Percentiles rank a stretch among this genome's conserved stretches.
These are phyloP conservation scores for Drosophila equinoxialis DNA, from an alignment of 1,140 invertebrate species.

Conservation along the genomic window DNA sequence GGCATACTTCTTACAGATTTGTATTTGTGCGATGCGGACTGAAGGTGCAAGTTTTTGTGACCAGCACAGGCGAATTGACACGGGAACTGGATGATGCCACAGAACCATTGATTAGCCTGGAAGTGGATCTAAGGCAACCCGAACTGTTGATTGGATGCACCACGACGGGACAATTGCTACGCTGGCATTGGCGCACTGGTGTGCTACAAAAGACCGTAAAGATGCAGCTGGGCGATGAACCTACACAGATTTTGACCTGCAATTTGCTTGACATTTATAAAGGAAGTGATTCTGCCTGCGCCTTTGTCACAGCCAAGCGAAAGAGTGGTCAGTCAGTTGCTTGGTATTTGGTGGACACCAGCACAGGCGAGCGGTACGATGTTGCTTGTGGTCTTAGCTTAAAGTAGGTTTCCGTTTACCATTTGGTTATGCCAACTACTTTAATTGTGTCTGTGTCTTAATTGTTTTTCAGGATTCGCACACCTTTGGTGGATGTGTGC, in stretches of 20 bases:
- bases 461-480: slow-evolving; percentile 30
- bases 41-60: slow-evolving; percentile 85
- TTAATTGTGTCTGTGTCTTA: not conserved
- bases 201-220: slow-evolving; percentile 79
- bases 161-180: slow-evolving; percentile 83
- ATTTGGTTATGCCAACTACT: not conserved
- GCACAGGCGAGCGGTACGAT: slow-evolving; percentile 26
- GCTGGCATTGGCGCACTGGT: slow-evolving; percentile 85
- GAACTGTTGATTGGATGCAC: slow-evolving; percentile 85
- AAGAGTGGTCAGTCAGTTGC: slow-evolving; percentile 27
- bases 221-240: slow-evolving; percentile 12
- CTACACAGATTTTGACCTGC: slow-evolving; percentile 46
- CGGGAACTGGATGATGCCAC: slow-evolving; percentile 84
- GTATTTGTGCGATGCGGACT: slow-evolving; percentile 85
- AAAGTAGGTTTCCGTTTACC: slow-evolving; percentile 41
- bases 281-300: slow-evolving; percentile 60
- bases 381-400: slow-evolving; percentile 47
- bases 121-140: slow-evolving; percentile 81
- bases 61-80: slow-evolving; percentile 84
- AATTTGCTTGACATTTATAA: slow-evolving; percentile 67
- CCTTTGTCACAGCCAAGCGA: slow-evolving; percentile 51
- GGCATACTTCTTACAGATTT: slow-evolving; percentile 82
- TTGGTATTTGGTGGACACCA: slow-evolving; percentile 64
- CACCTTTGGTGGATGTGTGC: slow-evolving; percentile 60
- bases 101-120: slow-evolving; percentile 84